Evolutionary conservation across 2,888 invertebrate genomes (phyloP), one percentile per base, ranked within the genome.

Genomic region (Leucophenga maculata): DNA sequence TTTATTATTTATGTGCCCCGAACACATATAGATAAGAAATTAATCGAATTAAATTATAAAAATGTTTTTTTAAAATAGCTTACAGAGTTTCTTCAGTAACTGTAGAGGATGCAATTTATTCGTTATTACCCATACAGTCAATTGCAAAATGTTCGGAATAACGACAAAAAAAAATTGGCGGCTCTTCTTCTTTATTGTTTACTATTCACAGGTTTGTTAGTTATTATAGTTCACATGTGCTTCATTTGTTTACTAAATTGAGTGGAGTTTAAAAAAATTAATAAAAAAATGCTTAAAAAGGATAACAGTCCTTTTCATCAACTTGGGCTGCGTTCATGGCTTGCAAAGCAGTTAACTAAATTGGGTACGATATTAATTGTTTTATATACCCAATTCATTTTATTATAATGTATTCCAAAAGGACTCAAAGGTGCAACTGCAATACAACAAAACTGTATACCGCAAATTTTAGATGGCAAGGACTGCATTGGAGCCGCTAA

Each of bases 401-500:
- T 6, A 1, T 22, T 62, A 52, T 13, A 20, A 16, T 6, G 11
- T 18, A 1, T 14, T 0, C 60, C 87, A 72, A 74, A n/a, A 95
- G 95, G 95, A 70, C 90, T 96, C 8, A 93, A 91, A 84, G 90
- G 89, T 62, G 95, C 96, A 11, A 96, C 96, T 1, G 92, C 94
- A 0, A 95, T 97, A 69, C 97, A 97, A 87, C 88, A 90, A 80
- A 92, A 93, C 74, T 96, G 96, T 84, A 94, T 97, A 80, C 93
- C 95, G 4, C 90, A 90, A 72, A 95, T 97, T 77, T 87, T 97
- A 50, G 85, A 90, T 70, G 97, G 97, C 0, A 90, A 91, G 78
- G 96, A 98, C 89, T 97, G 97, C 79, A 94, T 99, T 74, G 99
- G 97, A 9, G 97, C 97, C 79, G 97, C 98, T 0, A 97, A 98